Conservation (phyloP, 2,797 vertebrate genomes). For the Myoxocephalus aenaeus region DNA sequence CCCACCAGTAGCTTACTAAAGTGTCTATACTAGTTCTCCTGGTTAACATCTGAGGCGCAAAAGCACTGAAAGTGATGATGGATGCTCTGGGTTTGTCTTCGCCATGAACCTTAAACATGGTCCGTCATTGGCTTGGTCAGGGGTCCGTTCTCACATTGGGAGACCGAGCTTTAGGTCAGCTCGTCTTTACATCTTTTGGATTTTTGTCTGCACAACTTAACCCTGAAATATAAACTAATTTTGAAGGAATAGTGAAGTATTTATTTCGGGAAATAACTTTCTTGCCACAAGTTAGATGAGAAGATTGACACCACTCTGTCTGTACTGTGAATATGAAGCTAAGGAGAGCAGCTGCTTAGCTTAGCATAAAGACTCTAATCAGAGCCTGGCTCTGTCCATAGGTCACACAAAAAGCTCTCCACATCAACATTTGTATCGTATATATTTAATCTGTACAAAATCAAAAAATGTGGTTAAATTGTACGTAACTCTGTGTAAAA, state of each 20-base stretch:
- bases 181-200: not conserved
- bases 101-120: not conserved
- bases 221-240: not conserved
- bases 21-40: constrained; percentile 60
- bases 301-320: not conserved
- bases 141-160: not conserved
- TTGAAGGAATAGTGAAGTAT: not conserved
- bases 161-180: not conserved
- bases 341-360: not conserved
- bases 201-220: not conserved
- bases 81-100: constrained; percentile 1
- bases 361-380: not conserved
- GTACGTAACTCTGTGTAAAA: not conserved
- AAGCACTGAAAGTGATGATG: constrained; percentile 64
- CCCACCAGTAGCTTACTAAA: constrained; percentile 46
- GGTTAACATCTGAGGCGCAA: constrained; percentile 58
- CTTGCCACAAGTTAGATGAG: not conserved
- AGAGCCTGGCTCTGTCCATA: too few species aligned
- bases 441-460: not conserved
- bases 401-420: not conserved
- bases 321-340: not conserved
- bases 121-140: not conserved
- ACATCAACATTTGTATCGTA: not conserved
- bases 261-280: not conserved
- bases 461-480: not conserved